Conservation (phyloP, 92 coral and sea anemone species). For the Zoanthus solanderi region DNA sequence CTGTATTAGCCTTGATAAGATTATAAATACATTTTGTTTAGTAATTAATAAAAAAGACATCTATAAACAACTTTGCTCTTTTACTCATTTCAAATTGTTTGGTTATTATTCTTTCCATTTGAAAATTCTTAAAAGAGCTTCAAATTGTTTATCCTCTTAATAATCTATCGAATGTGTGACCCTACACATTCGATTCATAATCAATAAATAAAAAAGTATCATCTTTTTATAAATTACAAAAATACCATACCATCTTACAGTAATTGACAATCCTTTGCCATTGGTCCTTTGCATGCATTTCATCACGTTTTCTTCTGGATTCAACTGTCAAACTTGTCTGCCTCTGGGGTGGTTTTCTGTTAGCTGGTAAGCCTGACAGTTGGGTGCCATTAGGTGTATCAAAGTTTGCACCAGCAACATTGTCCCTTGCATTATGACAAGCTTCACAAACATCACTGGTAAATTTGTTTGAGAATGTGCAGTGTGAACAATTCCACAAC, state of each 20-base stretch:
- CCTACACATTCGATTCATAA: too few species aligned
- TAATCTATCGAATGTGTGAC: too few species aligned
- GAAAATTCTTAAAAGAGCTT: too few species aligned
- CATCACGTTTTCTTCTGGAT: conserved; percentile 90
- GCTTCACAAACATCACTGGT: conserved; percentile 45
- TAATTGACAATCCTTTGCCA: conserved; percentile 80
- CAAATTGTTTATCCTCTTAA: too few species aligned
- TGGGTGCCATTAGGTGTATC: neutral
- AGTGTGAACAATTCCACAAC: conserved; percentile 71
- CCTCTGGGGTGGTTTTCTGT: conserved; percentile 46
- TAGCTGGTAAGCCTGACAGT: neutral
- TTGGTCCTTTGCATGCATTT: conserved; percentile 88
- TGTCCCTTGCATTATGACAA: conserved; percentile 5
- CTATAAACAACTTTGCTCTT: too few species aligned
- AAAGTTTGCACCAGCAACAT: neutral
- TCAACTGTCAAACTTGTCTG: conserved; percentile 91
- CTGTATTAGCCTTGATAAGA: too few species aligned
- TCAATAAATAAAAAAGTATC: neutral
- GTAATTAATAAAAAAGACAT: too few species aligned
- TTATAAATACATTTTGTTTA: too few species aligned
- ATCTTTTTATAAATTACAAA: too few species aligned
- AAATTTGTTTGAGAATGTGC: conserved; percentile 65
- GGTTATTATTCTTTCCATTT: too few species aligned
- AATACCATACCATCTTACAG: conserved; percentile 75
- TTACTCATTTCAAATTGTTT: too few species aligned